phyloP scores from a whole-genome alignment of 2,113 vertebrate species.

The Malurus cyaneus region DNA sequence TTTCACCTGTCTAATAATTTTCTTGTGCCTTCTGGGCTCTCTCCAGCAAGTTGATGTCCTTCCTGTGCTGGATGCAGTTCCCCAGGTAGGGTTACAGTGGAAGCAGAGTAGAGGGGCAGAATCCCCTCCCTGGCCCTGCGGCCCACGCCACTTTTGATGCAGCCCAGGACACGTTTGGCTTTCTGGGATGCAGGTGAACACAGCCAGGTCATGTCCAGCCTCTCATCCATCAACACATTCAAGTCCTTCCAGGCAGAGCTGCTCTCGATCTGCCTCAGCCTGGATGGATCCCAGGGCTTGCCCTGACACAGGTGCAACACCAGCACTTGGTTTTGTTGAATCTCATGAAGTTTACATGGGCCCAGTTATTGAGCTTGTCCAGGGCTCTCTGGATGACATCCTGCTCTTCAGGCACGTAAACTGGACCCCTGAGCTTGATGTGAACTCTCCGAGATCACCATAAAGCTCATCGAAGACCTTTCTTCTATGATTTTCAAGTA shows the following conservation, averaged over 20 bases:
- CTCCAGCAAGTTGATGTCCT: fast-evolving
- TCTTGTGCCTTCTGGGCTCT: fast-evolving
- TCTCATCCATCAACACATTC: neutral
- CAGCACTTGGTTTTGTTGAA: neutral
- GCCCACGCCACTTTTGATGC: neutral
- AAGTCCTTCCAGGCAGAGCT: neutral
- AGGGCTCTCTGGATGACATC: neutral
- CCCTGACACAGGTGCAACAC: neutral
- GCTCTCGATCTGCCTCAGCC: neutral
- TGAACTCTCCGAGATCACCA: no score
- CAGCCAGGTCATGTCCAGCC: neutral
- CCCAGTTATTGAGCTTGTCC: neutral
- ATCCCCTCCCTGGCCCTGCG: neutral
- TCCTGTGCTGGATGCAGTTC: neutral
- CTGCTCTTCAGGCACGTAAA: neutral
- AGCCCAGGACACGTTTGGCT: neutral
- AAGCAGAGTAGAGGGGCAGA: neutral
- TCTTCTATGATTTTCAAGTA: neutral
- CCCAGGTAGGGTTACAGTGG: neutral
- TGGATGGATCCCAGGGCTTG: neutral
- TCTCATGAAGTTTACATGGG: neutral
- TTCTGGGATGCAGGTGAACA: neutral
- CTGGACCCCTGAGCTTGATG: neutral
- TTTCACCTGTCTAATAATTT: neutral
- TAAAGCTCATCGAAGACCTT: neutral